Percentiles rank a stretch among this genome's conserved stretches.
phyloP scores from a whole-genome alignment of 2,888 invertebrate species.

The Eupithecia vulgata region DNA sequence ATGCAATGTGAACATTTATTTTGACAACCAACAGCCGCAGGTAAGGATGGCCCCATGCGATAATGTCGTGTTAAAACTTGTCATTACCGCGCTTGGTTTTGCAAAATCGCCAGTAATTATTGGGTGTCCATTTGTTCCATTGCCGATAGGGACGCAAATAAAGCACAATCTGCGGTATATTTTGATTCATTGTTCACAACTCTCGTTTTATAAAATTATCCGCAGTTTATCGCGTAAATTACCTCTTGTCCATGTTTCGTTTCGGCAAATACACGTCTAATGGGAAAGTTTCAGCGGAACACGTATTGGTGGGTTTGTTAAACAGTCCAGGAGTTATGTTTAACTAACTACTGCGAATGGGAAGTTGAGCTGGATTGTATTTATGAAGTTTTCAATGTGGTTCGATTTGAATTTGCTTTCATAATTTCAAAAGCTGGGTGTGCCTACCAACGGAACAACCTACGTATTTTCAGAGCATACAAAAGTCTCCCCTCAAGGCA shows the following conservation, averaged over 20 bases:
- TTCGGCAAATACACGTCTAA: constrained; percentile 35
- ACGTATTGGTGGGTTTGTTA: constrained; percentile 34
- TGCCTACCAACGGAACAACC: neutral
- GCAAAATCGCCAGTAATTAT: constrained; percentile 53
- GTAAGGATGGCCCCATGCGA: constrained; percentile 42
- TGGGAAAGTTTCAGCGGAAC: constrained; percentile 36
- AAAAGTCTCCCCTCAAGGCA: constrained; percentile 5
- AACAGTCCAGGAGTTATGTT: constrained; percentile 29
- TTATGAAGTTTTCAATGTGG: constrained; percentile 31
- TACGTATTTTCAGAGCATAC: neutral
- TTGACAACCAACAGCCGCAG: constrained; percentile 30
- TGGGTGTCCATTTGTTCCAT: constrained; percentile 43
- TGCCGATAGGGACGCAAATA: constrained; percentile 40
- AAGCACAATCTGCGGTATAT: constrained; percentile 34
- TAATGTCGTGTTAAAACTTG: constrained; percentile 59
- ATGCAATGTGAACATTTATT: constrained; percentile 15
- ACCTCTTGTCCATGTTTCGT: constrained; percentile 32
- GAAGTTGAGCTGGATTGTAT: constrained; percentile 30
- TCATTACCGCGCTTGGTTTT: constrained; percentile 52
- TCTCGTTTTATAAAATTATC: constrained; percentile 36
- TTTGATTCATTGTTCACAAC: constrained; percentile 36
- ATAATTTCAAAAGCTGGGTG: constrained; percentile 19
- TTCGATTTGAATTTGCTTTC: constrained; percentile 32
- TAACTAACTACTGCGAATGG: constrained; percentile 30
- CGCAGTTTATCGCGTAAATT: constrained; percentile 30